phyloP scores from a whole-genome alignment of 2,113 vertebrate genomes.

The Oryzias javanicus region DNA sequence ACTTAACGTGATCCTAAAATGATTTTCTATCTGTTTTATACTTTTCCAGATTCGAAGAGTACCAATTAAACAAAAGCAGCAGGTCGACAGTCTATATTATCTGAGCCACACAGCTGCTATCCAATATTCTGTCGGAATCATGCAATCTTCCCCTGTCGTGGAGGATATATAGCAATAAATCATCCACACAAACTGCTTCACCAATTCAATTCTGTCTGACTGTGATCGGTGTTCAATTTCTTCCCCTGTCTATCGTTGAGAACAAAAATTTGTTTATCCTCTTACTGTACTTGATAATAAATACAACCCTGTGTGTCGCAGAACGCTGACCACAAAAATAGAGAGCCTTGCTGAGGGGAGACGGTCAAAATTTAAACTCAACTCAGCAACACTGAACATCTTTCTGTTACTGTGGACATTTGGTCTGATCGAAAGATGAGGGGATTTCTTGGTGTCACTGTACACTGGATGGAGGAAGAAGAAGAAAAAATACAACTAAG shows the following conservation, averaged over 20 bases:
- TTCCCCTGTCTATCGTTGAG: neutral
- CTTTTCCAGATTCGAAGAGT: too few relatives aligned
- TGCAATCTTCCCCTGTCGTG: too few relatives aligned
- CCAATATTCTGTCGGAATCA: too few relatives aligned
- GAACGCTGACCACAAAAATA: neutral
- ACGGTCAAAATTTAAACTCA: constrained; percentile 6
- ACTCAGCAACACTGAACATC: neutral
- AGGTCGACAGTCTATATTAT: too few relatives aligned
- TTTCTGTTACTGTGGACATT: neutral
- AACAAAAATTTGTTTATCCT: neutral
- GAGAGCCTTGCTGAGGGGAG: neutral
- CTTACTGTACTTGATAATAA: constrained; percentile 1
- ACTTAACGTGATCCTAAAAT: neutral
- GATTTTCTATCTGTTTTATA: neutral
- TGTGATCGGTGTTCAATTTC: neutral
- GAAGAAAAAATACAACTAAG: neutral
- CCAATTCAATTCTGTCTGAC: neutral
- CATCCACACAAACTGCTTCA: neutral
- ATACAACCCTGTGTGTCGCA: constrained; percentile 1
- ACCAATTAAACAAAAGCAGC: too few relatives aligned
- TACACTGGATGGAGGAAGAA: neutral
- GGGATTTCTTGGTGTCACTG: neutral
- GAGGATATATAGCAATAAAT: neutral
- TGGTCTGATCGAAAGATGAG: constrained; percentile 2
- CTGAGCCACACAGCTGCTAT: too few relatives aligned